Evolutionary conservation across 2,113 vertebrate genomes (phyloP).

Genomic region (Osmerus eperlanus): DNA sequence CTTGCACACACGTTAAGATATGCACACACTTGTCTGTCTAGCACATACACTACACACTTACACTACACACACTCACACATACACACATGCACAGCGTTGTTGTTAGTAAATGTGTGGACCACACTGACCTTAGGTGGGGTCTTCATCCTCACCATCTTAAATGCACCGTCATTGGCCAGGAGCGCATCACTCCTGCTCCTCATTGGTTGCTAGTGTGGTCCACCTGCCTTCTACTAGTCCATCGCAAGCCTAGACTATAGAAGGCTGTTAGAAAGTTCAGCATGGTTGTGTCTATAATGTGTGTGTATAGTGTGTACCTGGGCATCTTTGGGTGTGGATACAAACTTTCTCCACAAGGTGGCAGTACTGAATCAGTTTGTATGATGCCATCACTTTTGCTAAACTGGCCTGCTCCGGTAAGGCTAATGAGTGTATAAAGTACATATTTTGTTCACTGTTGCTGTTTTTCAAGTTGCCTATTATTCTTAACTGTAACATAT

Average conservation of each 20-base stretch:
- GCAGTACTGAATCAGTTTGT: conserved; percentile 35
- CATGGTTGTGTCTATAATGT: conserved; percentile 33
- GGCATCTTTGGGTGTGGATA: conserved; percentile 40
- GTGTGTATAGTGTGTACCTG: conserved; percentile 3
- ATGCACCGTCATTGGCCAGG: conserved; percentile 15
- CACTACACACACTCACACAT: not conserved
- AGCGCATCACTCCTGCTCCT: conserved; percentile 33
- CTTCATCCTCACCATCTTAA: conserved; percentile 5
- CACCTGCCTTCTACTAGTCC: conserved; percentile 50
- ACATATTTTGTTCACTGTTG: conserved; percentile 12
- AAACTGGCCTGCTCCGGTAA: not conserved
- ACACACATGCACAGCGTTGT: conserved; percentile 44
- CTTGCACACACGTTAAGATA: conserved; percentile 2
- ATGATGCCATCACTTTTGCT: not conserved
- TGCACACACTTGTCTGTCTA: not conserved
- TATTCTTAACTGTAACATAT: conserved; percentile 1
- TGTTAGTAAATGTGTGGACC: conserved; percentile 68
- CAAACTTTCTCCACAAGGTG: conserved; percentile 48
- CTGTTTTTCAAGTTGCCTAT: no score
- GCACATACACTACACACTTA: not conserved
- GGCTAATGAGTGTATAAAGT: not conserved
- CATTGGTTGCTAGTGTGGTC: conserved; percentile 41
- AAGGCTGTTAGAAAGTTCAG: conserved; percentile 48
- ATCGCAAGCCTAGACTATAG: conserved; percentile 48
- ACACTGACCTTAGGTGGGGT: conserved; percentile 12